Evolutionary conservation across 2,113 vertebrate genomes (phyloP).

Genomic region (Neopipo cinnamomea): DNA sequence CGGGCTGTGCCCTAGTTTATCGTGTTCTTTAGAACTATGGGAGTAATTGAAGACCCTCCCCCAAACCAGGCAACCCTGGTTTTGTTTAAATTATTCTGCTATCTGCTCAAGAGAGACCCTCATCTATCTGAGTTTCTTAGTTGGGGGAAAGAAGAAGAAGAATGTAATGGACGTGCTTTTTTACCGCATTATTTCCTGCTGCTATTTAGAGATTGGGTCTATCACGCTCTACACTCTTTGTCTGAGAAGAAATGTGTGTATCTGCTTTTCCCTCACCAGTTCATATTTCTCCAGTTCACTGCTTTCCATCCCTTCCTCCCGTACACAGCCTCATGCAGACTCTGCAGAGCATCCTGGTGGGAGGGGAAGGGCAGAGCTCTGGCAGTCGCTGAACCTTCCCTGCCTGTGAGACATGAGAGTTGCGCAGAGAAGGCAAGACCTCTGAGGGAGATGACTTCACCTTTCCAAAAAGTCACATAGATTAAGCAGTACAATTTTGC

Average conservation of each 20-base stretch:
- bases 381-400: background rate
- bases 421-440: background rate
- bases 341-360: background rate
- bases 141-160: background rate
- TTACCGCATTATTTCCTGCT: background rate
- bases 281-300: constrained; percentile 16
- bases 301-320: background rate
- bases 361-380: background rate
- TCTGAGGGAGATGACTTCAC: background rate
- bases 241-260: background rate
- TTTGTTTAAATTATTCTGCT: background rate
- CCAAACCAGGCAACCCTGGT: background rate
- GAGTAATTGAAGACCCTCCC: background rate
- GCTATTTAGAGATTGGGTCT: background rate
- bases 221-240: fast-evolving
- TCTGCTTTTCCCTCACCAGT: background rate
- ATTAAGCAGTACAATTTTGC: background rate
- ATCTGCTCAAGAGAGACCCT: background rate
- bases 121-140: background rate
- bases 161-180: background rate
- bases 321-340: background rate
- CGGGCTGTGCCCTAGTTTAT: background rate
- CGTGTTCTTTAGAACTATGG: background rate
- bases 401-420: background rate
- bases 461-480: background rate